These are phyloP conservation scores for Pteropus alecto DNA, from an alignment of 2,113 vertebrate genomes.

Conservation along the genomic window DNA sequence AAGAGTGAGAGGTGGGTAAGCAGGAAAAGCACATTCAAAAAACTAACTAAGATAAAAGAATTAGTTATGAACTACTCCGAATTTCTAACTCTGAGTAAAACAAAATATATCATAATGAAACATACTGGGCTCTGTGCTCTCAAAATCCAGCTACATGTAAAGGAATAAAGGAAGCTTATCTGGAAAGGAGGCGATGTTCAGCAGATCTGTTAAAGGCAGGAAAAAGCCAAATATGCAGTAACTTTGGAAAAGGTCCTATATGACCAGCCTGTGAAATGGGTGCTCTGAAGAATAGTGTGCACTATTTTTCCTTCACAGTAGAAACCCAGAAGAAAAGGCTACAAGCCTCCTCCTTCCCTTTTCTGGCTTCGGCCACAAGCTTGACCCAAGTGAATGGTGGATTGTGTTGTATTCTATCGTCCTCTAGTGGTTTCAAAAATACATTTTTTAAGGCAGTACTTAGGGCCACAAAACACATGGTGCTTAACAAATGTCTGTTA, in stretches of 20 bases:
- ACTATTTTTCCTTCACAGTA: neutral
- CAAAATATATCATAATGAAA: neutral
- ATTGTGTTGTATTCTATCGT: constrained; percentile 51
- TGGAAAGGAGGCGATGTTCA: neutral
- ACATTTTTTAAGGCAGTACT: neutral
- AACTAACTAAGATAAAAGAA: neutral
- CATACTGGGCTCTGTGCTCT: neutral
- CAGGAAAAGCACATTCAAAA: neutral
- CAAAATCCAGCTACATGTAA: neutral
- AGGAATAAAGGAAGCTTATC: neutral
- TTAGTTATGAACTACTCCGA: neutral
- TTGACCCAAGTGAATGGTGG: neutral
- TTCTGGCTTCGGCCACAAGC: neutral
- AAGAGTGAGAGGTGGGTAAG: neutral
- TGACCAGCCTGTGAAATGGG: neutral
- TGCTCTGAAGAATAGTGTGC: neutral
- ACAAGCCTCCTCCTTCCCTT: neutral
- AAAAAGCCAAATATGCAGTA: neutral
- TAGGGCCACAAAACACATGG: neutral
- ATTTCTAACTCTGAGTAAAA: neutral
- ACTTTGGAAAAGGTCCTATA: neutral
- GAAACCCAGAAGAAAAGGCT: neutral
- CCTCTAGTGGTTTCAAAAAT: constrained; percentile 68
- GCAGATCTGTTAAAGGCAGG: neutral
- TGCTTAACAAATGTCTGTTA: neutral